A percentile compares a stretch with the other conserved stretches of the same genome.
Conservation (phyloP, 2,888 invertebrate species). For the Mongoloraphidia duomilia region DNA sequence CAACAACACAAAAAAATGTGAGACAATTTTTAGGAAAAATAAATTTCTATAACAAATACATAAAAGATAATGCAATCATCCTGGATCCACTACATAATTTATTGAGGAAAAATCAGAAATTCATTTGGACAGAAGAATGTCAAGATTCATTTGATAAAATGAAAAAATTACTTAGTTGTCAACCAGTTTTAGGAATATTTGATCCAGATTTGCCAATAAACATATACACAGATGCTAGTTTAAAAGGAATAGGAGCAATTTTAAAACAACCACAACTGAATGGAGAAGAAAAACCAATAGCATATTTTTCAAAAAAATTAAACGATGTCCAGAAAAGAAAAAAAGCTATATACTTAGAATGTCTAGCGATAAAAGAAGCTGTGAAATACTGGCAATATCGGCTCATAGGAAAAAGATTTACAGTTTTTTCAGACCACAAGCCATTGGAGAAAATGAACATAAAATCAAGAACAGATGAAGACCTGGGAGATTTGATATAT, state of each 20-base stretch:
- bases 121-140: slow-evolving; percentile 13
- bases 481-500: slow-evolving; percentile 13
- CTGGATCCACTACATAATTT: slow-evolving; percentile 13
- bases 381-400: slow-evolving; percentile 12
- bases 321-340: no score
- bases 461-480: slow-evolving; percentile 14
- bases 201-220: slow-evolving; percentile 12
- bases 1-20: slow-evolving; percentile 10
- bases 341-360: no score
- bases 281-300: slow-evolving; percentile 4
- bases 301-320: no score
- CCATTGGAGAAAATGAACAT: slow-evolving; percentile 13
- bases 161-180: slow-evolving; percentile 12
- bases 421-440: slow-evolving; percentile 10
- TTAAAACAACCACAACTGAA: slow-evolving; percentile 13
- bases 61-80: slow-evolving; percentile 10
- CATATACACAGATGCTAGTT: slow-evolving; percentile 16
- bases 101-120: slow-evolving; percentile 11
- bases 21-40: slow-evolving; percentile 12
- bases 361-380: slow-evolving; percentile 11
- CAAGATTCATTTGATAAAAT: slow-evolving; percentile 9
- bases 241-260: slow-evolving; percentile 15
- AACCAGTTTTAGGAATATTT: slow-evolving; percentile 15
- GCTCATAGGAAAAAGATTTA: slow-evolving; percentile 8
- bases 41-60: slow-evolving; percentile 11